Evolutionary conservation across 1,140 invertebrate genomes (phyloP), one percentile per base, ranked within the genome.

Genomic region (Capitella teleta): DNA sequence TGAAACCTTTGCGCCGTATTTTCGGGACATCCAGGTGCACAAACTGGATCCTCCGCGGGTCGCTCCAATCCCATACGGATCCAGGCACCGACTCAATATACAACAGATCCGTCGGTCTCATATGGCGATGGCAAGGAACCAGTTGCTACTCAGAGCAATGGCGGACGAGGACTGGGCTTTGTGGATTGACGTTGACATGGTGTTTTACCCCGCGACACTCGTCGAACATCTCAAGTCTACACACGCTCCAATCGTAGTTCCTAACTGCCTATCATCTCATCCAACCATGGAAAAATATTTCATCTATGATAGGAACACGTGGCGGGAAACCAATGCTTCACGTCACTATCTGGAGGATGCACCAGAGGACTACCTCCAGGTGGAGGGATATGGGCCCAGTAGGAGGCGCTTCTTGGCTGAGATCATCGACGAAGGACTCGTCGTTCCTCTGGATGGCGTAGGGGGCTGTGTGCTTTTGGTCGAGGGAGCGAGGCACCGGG

Each of bases 221-320:
- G 56, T 68, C 21, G 54, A 68, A 47, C 61, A 62, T 34, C 36
- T 68, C 12, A 21, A 67, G 4, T 63, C 49, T 23, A 56, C 65
- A 25, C 45, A 61, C 3, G 57, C 55, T 23, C 59, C 62, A 28
- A 54, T 67, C 1, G 62, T 67, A 5, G 57, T 55, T 5, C 58
- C 66, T 1, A 51, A 47, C 6, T 67, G 64, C 52, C 49, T 66
- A 10, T 62, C 53, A 24, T 38, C 47, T 16, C 40, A 49, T 14
- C n/a, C n/a, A n/a, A 12, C 43, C 30, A 44, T 55, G 12, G 57
- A 55, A 14, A 38, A 47, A 5, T 54, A 52, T 8, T 38, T 59
- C 26, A 53, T 61, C 10, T 68, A 59, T 54, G 66, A 68, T 47
- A 61, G 61, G 47, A 68, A 68, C 49, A 61, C 64, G 6, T 68